Base-by-base conservation (phyloP, 2,797 vertebrate genomes). In the Enteromius argenteus region DNA sequence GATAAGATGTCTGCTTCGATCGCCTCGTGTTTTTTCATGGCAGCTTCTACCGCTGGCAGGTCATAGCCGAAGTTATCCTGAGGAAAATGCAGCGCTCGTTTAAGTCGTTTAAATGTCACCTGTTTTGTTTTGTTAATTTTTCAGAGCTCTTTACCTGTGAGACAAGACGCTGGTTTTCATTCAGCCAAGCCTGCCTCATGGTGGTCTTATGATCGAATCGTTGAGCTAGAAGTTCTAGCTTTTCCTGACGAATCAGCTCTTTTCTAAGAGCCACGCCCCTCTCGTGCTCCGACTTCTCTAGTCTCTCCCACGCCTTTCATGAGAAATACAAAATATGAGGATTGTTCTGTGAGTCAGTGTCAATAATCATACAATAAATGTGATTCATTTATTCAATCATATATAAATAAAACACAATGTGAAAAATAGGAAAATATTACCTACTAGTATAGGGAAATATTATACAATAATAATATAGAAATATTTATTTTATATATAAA, bases 1-100 rank as follows among this genome's bases (percentile, higher is more conserved):
- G 98, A 98, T 0, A 96, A 96, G 2, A 98, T 98, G 91, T 99
- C 98, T 0, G 98, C 98, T 90, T 99, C 98, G 0, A 99, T 99
- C 49, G 98, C 98, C 86, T 99, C 98, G 0, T 99, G 98, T 83
- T 99, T 99, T 94, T 99, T 99, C 98, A 98, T 99, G 23, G 98
- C 97, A 0, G 98, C 97, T 91, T 99, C 98, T 19, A 98, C 98
- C 0, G 98, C 98, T 0, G 98, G 97, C 1, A 98, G 95, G 92
- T 99, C 98, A 0, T 98, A 99, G 79, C 98, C 98, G 0, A 99
- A 99, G 90, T 99, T 99, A 90, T 99, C 98, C 72, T 75, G 30
- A n/a, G 19, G 21, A 56, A 37, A 56, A n/a, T 1, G 3, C 49
- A 75, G 49, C 19, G 27, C 49, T 5, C 21, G 7, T 39, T 60